phyloP scores from a whole-genome alignment of 1,140 invertebrate genomes.

The Platyura marginata region DNA sequence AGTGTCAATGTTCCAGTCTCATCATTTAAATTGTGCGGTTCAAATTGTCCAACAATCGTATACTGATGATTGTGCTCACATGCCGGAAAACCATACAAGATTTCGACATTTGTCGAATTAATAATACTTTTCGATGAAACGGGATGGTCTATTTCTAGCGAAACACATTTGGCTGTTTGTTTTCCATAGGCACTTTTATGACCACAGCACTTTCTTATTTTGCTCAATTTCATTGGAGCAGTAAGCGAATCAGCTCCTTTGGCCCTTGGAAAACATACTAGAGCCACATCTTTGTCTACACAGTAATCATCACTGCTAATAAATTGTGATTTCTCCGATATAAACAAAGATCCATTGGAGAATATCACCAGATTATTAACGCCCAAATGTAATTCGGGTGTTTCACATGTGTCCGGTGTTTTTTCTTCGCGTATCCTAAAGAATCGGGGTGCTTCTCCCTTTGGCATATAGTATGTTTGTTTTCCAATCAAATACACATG shows the following conservation, averaged over 20 bases:
- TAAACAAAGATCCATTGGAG: constrained; percentile 32
- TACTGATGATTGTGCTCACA: constrained; percentile 28
- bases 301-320: constrained; percentile 33
- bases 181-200: constrained; percentile 33
- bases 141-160: constrained; percentile 23
- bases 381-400: constrained; percentile 2
- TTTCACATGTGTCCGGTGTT: constrained; percentile 6
- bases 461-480: constrained; percentile 12
- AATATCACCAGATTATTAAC: constrained; percentile 19
- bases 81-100: constrained; percentile 29
- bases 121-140: constrained; percentile 17
- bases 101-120: constrained; percentile 18
- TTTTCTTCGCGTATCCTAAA: constrained; percentile 15
- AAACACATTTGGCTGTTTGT: constrained; percentile 26
- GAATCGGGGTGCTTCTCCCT: constrained; percentile 13
- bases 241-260: constrained; percentile 23
- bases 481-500: constrained; percentile 14
- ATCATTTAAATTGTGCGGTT: constrained; percentile 15
- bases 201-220: constrained; percentile 37
- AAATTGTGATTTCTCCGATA: constrained; percentile 19
- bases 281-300: constrained; percentile 32
- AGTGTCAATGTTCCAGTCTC: constrained; percentile 9
- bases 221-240: constrained; percentile 9
- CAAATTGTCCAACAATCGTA: constrained; percentile 28
- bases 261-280: constrained; percentile 29